Conservation (phyloP, 2,113 vertebrate species). For the Passerina amoena region DNA sequence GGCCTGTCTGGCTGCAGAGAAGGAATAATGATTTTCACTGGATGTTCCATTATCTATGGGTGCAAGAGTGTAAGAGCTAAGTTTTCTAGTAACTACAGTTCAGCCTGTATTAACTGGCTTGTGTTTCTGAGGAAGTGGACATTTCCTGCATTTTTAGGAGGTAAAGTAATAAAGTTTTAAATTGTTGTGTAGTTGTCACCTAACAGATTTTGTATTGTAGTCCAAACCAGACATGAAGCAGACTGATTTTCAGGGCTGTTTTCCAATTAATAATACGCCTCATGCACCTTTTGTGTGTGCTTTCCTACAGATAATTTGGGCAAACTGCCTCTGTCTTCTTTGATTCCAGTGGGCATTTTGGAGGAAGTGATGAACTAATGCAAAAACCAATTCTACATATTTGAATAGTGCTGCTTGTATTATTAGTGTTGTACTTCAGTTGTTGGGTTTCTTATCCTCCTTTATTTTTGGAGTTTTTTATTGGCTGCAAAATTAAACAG, state of each 20-base stretch:
- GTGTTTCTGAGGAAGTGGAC: neutral
- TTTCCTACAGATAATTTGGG: neutral
- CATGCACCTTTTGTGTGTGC: neutral
- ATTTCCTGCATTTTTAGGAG: neutral
- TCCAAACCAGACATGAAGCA: neutral
- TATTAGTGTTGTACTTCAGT: neutral
- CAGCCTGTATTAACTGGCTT: neutral
- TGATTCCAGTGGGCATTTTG: neutral
- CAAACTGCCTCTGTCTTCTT: neutral
- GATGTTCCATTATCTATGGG: neutral
- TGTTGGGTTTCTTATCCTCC: neutral
- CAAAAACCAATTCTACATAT: neutral
- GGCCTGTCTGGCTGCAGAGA: neutral
- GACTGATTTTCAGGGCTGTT: neutral
- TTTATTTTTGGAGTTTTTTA: neutral
- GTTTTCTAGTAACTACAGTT: neutral
- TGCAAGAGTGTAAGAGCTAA: neutral
- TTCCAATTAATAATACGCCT: neutral
- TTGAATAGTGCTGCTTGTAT: neutral
- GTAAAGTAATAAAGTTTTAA: neutral
- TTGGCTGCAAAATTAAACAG: neutral
- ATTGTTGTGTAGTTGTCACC: neutral
- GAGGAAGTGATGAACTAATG: neutral
- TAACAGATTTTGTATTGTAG: neutral
- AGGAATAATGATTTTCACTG: neutral